These are phyloP conservation scores for Porites lutea DNA, from an alignment of 64 coral and sea anemone species.

Conservation along the genomic window DNA sequence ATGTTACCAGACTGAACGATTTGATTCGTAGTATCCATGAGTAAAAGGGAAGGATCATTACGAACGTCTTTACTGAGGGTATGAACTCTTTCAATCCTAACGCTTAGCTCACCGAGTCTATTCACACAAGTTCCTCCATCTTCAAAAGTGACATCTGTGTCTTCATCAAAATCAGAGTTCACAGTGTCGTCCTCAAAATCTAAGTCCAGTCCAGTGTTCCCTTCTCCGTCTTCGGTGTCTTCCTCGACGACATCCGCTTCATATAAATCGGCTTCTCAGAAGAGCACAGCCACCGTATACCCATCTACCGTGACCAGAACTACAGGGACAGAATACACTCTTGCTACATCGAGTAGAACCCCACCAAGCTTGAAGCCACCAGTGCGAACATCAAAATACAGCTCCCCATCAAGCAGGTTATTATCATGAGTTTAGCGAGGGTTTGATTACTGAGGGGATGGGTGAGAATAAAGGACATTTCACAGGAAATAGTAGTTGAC, in stretches of 20 bases:
- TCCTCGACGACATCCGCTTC: too few relatives aligned
- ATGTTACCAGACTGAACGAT: too few relatives aligned
- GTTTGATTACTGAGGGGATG: neutral
- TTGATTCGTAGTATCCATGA: neutral
- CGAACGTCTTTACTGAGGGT: neutral
- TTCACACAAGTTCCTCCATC: neutral
- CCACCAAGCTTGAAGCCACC: conserved; percentile 27
- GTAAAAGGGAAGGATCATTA: neutral
- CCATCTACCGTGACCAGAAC: neutral
- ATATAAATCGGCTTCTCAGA: neutral
- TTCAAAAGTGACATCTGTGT: conserved; percentile 3
- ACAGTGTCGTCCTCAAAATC: neutral
- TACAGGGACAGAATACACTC: neutral
- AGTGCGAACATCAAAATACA: neutral
- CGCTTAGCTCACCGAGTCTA: conserved; percentile 4
- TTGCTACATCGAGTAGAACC: conserved; percentile 2
- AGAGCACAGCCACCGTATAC: neutral
- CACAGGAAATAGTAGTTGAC: too few relatives aligned
- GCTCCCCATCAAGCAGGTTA: conserved; percentile 13
- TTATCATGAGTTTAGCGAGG: neutral
- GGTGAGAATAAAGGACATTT: too few relatives aligned
- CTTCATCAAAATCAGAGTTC: conserved; percentile 10
- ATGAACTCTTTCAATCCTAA: neutral
- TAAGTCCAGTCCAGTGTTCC: neutral
- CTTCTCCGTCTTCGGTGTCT: neutral